A percentile compares a stretch with the other conserved stretches of the same genome.
Evolutionary conservation across 2,113 vertebrate genomes (phyloP).

Genomic region (Cebidichthys violaceus): DNA sequence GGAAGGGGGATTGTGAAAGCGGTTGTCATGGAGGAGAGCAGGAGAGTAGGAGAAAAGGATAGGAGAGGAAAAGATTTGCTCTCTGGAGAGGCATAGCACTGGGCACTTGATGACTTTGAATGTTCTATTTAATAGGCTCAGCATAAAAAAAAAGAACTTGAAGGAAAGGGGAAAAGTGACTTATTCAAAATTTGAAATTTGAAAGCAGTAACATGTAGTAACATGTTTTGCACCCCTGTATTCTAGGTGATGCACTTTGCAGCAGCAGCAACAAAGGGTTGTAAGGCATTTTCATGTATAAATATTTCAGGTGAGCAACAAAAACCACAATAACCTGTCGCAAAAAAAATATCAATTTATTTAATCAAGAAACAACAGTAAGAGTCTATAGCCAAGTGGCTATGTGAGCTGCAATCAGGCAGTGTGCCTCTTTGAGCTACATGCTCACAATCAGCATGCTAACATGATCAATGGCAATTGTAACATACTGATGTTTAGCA

Average conservation of each 20-base stretch:
- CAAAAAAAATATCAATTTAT: not conserved
- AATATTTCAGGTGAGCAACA: not conserved
- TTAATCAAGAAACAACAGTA: not conserved
- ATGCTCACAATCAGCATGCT: not conserved
- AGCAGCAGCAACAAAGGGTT: not conserved
- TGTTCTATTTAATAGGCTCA: not conserved
- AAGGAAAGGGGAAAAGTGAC: not conserved
- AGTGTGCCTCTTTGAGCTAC: not conserved
- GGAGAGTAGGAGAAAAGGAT: slow-evolving; percentile 46
- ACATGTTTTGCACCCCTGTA: not conserved
- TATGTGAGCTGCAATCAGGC: not conserved
- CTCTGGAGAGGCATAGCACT: slow-evolving; percentile 55
- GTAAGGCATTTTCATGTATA: not conserved
- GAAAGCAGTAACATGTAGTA: not conserved
- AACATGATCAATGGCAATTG: not conserved
- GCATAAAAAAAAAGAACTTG: not conserved
- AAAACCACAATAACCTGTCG: not conserved
- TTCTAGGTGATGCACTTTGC: slow-evolving; percentile 1
- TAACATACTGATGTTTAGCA: not conserved
- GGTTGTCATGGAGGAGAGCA: slow-evolving; percentile 68
- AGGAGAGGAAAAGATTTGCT: slow-evolving; percentile 41
- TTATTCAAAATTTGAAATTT: not conserved
- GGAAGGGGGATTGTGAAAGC: slow-evolving; percentile 66
- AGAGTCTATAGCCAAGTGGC: not conserved
- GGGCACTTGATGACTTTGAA: slow-evolving; percentile 34